phyloP scores from a whole-genome alignment of 2,797 vertebrate species.

The Galagoides demidoff region DNA sequence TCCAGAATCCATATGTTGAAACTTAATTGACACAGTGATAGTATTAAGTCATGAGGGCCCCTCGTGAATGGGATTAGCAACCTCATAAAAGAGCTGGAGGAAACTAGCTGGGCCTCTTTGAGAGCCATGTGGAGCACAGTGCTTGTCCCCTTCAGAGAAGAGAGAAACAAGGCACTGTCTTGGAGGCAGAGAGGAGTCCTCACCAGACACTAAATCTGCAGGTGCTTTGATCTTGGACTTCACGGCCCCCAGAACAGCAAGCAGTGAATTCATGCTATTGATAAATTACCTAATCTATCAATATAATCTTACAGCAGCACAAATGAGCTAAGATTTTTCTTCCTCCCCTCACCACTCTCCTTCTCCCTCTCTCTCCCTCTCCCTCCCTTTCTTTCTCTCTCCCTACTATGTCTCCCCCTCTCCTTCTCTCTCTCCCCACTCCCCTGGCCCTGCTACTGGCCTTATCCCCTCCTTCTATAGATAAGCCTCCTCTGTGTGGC shows the following conservation, averaged over 20 bases:
- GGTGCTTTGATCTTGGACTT: not conserved
- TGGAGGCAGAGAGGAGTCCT: not conserved
- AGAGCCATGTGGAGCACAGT: not conserved
- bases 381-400: too few relatives aligned
- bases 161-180: not conserved
- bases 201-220: not conserved
- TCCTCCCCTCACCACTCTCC: not conserved
- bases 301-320: not conserved
- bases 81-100: not conserved
- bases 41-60: not conserved
- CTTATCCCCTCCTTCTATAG: not conserved
- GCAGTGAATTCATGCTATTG: not conserved
- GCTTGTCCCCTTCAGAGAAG: not conserved
- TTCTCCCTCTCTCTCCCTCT: too few relatives aligned
- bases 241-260: not conserved
- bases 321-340: not conserved
- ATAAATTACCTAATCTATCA: not conserved
- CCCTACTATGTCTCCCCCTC: too few relatives aligned
- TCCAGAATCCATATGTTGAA: not conserved
- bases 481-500: accelerated
- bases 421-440: not conserved
- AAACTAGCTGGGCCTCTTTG: not conserved
- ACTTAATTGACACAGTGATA: not conserved
- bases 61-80: not conserved
- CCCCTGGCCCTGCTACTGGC: too few relatives aligned